These are phyloP conservation scores for Chrysotoxum bicinctum DNA, from an alignment of 2,888 invertebrate genomes.

Conservation along the genomic window DNA sequence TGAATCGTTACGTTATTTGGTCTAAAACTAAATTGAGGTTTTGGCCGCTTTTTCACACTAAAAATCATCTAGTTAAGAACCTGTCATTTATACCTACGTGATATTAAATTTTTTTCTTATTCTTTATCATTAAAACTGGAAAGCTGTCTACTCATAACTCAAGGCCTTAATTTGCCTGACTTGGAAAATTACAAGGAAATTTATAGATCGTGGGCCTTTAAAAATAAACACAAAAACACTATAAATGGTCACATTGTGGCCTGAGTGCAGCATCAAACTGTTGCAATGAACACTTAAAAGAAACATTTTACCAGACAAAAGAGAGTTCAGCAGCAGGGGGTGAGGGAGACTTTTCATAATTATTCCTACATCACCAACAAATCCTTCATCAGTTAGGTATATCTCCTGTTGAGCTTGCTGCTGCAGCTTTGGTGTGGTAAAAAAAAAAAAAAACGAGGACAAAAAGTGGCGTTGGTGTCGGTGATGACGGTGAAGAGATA, in stretches of 20 bases:
- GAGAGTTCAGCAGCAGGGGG: neutral
- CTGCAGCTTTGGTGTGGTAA: neutral
- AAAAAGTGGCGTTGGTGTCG: neutral
- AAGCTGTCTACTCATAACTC: too few relatives aligned
- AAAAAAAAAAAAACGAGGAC: neutral
- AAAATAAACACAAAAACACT: neutral
- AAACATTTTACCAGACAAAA: neutral
- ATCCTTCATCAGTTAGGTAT: neutral
- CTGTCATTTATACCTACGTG: too few relatives aligned
- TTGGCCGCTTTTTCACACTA: too few relatives aligned
- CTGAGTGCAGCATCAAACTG: slow-evolving; percentile 43
- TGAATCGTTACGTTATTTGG: too few relatives aligned
- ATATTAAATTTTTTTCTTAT: too few relatives aligned
- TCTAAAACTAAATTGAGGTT: too few relatives aligned
- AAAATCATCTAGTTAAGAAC: too few relatives aligned
- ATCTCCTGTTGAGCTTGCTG: slow-evolving; percentile 12
- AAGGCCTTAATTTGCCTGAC: too few relatives aligned
- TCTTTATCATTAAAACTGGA: too few relatives aligned
- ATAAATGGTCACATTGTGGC: neutral
- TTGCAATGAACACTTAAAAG: slow-evolving; percentile 34
- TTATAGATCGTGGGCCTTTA: too few relatives aligned
- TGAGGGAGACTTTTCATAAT: slow-evolving; percentile 44
- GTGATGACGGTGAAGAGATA: neutral
- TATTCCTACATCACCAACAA: slow-evolving; percentile 35
- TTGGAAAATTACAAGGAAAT: too few relatives aligned